Evolutionary conservation across 2,797 vertebrate genomes (phyloP).

Genomic region (Rhinoraja longicauda): DNA sequence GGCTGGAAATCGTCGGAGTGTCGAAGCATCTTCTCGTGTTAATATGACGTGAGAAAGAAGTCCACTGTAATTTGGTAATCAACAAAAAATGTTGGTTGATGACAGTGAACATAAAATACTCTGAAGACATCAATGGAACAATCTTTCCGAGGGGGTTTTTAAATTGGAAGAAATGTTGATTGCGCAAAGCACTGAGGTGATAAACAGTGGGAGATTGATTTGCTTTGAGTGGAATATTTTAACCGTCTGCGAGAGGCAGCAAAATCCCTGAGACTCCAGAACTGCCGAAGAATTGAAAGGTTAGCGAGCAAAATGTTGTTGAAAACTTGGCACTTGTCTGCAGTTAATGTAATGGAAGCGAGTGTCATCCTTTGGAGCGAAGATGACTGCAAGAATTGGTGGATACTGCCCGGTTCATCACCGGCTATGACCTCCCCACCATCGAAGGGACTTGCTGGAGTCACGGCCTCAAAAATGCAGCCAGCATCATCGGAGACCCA

Average conservation of each 20-base stretch:
- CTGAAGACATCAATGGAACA: not conserved
- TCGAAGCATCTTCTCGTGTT: not conserved
- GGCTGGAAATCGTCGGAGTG: too few relatives aligned
- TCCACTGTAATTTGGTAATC: not conserved
- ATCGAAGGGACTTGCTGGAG: too few relatives aligned
- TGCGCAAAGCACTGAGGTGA: not conserved
- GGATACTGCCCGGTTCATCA: too few relatives aligned
- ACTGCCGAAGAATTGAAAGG: not conserved
- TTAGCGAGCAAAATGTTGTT: not conserved
- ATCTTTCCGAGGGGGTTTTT: not conserved
- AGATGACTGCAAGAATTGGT: too few relatives aligned
- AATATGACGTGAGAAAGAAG: not conserved
- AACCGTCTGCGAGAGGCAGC: not conserved
- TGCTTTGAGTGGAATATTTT: not conserved
- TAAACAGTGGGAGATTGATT: not conserved
- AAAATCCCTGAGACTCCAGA: not conserved
- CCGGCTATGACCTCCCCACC: too few relatives aligned
- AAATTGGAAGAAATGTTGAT: not conserved
- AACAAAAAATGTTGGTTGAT: not conserved
- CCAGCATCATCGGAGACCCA: too few relatives aligned
- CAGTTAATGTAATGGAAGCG: not conserved
- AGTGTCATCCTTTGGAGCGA: not conserved
- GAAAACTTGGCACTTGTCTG: not conserved
- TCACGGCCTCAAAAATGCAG: too few relatives aligned
- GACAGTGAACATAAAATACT: not conserved